Evolutionary conservation across 2,797 vertebrate species (phyloP), one percentile per base, ranked within the genome.

Genomic region (Neosilurus hyrtlii): DNA sequence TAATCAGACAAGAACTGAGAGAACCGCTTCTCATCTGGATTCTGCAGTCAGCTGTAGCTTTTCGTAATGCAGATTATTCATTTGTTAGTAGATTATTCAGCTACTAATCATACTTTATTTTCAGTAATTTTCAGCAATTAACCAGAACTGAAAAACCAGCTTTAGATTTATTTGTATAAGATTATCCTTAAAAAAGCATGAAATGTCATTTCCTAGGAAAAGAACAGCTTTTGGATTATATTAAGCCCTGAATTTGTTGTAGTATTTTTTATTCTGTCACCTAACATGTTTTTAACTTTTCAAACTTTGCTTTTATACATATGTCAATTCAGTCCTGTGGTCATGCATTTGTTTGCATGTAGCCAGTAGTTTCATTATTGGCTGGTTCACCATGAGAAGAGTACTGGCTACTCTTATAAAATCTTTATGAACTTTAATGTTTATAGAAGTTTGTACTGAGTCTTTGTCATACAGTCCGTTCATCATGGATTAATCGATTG

Each of bases 381-480:
- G 18, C 54, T 59, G 12, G 16, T 79, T 71, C 49, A 74, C 30
- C n/a, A 71, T 24, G 52, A 74, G 66, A 63, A 54, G 49, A 72
- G 61, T 72, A 52, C 51, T 66, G 70, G 62, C 49, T 65, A 63
- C 56, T 61, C 37, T 68, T 78, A 79, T 63, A 1, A 78, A 83
- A 54, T 37, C 63, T 71, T 35, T 1, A 20, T 63, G 43, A 43
- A 18, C 43, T 52, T 71, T 65, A 57, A 43, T 15, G 10, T 83
- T 67, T 84, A 76, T 74, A 66, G 78, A 79, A 2, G 56, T 80
- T 67, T 76, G 15, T 84, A 70, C 24, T 2, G n/a, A 51, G n/a
- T 77, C 22, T 24, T 59, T 56, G 51, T 67, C 37, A 35, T 52
- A 54, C 16, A 71, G 22, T 71, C 22, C 6, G 5, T 81, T 49